These are phyloP conservation scores for Trichomalopsis sarcophagae DNA, from an alignment of 1,140 invertebrate genomes.

Conservation along the genomic window DNA sequence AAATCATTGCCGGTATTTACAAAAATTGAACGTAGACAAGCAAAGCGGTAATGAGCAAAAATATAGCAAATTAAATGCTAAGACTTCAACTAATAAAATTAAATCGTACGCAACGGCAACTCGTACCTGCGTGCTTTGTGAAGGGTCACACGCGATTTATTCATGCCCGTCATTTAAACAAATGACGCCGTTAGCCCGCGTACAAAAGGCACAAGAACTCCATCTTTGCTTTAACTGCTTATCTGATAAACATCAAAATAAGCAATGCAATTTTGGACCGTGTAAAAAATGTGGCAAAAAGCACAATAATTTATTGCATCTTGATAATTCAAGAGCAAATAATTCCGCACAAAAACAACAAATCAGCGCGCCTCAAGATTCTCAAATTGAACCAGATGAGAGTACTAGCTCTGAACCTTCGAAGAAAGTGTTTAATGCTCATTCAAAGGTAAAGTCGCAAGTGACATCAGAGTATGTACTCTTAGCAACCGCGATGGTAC, in stretches of 20 bases:
- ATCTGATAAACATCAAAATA: background rate
- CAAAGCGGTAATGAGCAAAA: background rate
- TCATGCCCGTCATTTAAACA: background rate
- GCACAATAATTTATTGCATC: conserved; percentile 2
- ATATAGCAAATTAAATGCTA: background rate
- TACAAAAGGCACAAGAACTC: conserved; percentile 4
- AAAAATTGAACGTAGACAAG: background rate
- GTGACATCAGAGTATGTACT: too few species aligned
- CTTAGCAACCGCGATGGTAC: too few species aligned
- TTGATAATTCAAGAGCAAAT: background rate
- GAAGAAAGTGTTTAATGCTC: too few species aligned
- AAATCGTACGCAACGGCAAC: background rate
- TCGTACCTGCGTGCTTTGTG: background rate
- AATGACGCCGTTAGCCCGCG: background rate
- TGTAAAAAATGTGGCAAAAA: conserved; percentile 15
- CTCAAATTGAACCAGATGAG: too few species aligned
- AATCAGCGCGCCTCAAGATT: too few species aligned
- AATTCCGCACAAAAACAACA: too few species aligned
- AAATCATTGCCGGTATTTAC: conserved; percentile 24
- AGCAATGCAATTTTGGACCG: background rate
- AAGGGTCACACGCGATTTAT: background rate
- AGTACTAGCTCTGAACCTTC: too few species aligned
- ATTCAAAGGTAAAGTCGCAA: too few species aligned
- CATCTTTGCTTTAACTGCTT: conserved; percentile 12
- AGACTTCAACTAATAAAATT: background rate